Evolutionary conservation across 2,797 vertebrate genomes (phyloP).

Genomic region (Botia almorhae): DNA sequence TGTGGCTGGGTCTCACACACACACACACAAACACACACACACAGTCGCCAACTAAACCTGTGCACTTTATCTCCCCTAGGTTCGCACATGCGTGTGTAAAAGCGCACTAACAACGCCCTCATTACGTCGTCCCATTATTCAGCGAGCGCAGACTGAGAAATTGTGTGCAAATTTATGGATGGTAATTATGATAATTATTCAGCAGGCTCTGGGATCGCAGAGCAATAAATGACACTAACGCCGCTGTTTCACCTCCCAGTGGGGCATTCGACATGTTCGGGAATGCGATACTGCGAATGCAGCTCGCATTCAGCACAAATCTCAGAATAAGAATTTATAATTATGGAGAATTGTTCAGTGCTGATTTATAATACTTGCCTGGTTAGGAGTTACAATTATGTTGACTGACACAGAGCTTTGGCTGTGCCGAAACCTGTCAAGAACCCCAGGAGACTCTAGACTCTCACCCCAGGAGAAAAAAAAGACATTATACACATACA

Average conservation of each 20-base stretch:
- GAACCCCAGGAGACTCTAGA: neutral
- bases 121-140: constrained; percentile 50
- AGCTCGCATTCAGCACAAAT: constrained; percentile 35
- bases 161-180: constrained; percentile 57
- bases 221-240: constrained; percentile 46
- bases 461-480: too few relatives aligned
- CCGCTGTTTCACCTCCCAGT: constrained; percentile 42
- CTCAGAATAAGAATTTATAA: constrained; percentile 37
- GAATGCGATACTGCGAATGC: constrained; percentile 42
- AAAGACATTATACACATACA: too few relatives aligned
- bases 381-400: constrained; percentile 35
- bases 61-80: constrained; percentile 44
- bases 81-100: constrained; percentile 38
- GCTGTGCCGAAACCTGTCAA: constrained; percentile 11
- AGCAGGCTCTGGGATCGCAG: constrained; percentile 36
- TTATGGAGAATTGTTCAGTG: constrained; percentile 17
- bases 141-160: constrained; percentile 28
- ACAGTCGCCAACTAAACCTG: constrained; percentile 26
- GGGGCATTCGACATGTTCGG: constrained; percentile 38
- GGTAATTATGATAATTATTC: constrained; percentile 58
- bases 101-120: constrained; percentile 31
- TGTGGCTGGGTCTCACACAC: neutral
- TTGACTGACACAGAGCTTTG: constrained; percentile 14
- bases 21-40: neutral
- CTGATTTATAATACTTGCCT: constrained; percentile 25